Evolutionary conservation across 2,113 vertebrate genomes (phyloP).

Genomic region (Cromileptes altivelis): DNA sequence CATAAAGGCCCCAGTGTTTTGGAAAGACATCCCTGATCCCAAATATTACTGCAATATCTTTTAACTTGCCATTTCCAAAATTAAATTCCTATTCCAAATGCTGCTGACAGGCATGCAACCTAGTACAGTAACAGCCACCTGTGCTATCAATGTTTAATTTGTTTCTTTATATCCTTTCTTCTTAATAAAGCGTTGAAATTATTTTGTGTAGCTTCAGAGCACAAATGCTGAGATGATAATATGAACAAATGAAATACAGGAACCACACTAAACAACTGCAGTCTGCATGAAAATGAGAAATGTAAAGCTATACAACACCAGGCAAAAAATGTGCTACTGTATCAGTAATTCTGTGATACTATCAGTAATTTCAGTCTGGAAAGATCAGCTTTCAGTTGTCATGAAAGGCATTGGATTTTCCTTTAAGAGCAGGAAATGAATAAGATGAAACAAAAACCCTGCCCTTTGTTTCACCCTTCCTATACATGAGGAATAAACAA

Average conservation of each 20-base stretch:
- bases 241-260: background rate
- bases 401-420: constrained; percentile 4
- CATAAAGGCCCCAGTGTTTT: no score
- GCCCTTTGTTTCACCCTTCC: background rate
- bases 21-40: no score
- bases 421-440: background rate
- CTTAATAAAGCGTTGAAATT: background rate
- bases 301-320: background rate
- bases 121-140: no score
- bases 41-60: no score
- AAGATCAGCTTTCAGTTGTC: background rate
- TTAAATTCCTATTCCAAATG: no score
- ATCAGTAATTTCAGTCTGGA: background rate
- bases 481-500: background rate
- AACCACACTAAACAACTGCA: background rate
- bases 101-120: no score
- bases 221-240: background rate
- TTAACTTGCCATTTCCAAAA: no score
- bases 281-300: background rate
- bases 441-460: background rate
- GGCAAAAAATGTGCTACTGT: background rate
- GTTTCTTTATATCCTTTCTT: background rate
- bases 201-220: background rate
- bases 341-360: background rate
- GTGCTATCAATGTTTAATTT: background rate